Evolutionary conservation across 2,888 invertebrate genomes (phyloP), one percentile per base, ranked within the genome.

Genomic region (Agrotis exclamationis): DNA sequence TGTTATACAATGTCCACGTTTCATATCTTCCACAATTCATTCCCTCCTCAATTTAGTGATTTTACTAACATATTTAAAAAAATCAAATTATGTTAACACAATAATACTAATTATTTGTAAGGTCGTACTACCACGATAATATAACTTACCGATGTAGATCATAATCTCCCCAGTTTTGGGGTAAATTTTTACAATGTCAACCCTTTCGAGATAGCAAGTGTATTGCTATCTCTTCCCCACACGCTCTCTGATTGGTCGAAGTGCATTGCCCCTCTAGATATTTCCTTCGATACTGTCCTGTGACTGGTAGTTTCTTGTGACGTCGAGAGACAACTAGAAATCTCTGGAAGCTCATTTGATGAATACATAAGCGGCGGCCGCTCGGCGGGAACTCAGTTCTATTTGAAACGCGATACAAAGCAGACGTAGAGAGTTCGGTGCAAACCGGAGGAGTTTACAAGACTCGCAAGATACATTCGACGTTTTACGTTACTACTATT

Each of bases 351-450:
- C 48, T 66, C 62, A 92, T 92, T 92, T 85, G 91, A 86, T 85
- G 50, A 79, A 77, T 92, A 92, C 94, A 93, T 86, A 94, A 90
- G 83, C 86, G 67, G 65, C 63, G 45, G 6, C n/a, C 72, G 72
- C 63, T 63, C 76, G 88, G 91, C 92, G 92, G 91, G 87, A 88
- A 93, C 88, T 83, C 93, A 94, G 87, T 87, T 86, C 88, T 76
- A 89, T 93, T 95, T 90, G 90, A 94, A 94, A 93, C 88, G 85
- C 91, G 85, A 92, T 84, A 89, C 87, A 69, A 89, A 84, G 76
- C 77, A 87, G 84, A 91, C 91, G 70, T 78, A 86, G 83, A 3
- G 11, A 80, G 84, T 91, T 92, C 91, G 89, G 90, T 88, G 85
- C 83, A 74, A 87, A 89, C 87, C 91, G 89, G 87, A 89, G 76